Conservation (phyloP, 2,888 invertebrate genomes). For the Drosophila stalkeri region DNA sequence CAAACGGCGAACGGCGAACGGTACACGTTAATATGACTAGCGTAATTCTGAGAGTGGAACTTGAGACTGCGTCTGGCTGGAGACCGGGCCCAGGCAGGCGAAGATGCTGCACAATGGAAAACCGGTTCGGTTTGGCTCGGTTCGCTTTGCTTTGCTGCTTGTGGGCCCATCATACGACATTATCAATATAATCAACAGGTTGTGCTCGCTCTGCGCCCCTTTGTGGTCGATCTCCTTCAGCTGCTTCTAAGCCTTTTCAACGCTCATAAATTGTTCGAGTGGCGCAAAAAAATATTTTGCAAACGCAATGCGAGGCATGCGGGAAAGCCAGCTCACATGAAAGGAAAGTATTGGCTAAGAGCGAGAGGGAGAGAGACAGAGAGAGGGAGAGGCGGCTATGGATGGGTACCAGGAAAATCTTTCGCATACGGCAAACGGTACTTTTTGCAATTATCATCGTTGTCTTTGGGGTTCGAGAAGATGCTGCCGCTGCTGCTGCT, state of each 20-base stretch:
- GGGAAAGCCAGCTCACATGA: slow-evolving; percentile 47
- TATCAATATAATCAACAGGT: slow-evolving; percentile 79
- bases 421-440: slow-evolving; percentile 78
- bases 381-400: neutral
- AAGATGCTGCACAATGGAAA: slow-evolving; percentile 55
- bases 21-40: slow-evolving; percentile 80
- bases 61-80: slow-evolving; percentile 29
- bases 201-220: neutral
- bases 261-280: slow-evolving; percentile 77
- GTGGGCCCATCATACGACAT: slow-evolving; percentile 65
- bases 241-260: slow-evolving; percentile 78
- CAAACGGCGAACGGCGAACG: too few relatives aligned
- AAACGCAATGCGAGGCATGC: slow-evolving; percentile 72
- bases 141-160: slow-evolving; percentile 1
- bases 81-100: slow-evolving; percentile 2
- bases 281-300: slow-evolving; percentile 74
- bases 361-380: neutral
- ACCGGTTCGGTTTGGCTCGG: slow-evolving; percentile 56
- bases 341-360: slow-evolving; percentile 54
- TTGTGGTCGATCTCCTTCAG: neutral
- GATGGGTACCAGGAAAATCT: slow-evolving; percentile 55
- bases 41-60: slow-evolving; percentile 60
- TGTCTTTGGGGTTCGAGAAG: slow-evolving; percentile 64
- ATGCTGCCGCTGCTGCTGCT: too few relatives aligned
- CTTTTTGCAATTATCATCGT: slow-evolving; percentile 79